Percentiles rank a stretch among this genome's conserved stretches.
Evolutionary conservation across 2,888 invertebrate species (phyloP).

Genomic region (Oegoconia quadripuncta): DNA sequence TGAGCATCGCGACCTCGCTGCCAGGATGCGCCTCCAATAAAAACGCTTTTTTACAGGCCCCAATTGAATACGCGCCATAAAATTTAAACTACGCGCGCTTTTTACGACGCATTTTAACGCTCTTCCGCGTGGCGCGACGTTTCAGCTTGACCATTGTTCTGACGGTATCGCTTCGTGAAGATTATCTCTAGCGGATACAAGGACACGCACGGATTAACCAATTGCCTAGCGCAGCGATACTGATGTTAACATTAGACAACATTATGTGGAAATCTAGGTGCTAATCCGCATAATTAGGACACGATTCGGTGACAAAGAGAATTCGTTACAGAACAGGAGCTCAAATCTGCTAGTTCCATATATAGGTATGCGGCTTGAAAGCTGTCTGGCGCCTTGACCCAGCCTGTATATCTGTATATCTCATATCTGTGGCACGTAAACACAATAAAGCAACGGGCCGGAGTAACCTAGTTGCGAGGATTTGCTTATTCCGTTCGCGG

Average conservation of each 20-base stretch:
- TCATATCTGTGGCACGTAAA: conserved; percentile 75
- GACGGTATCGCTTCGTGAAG: conserved; percentile 36
- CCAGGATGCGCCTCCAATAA: conserved; percentile 75
- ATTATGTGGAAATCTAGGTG: conserved; percentile 60
- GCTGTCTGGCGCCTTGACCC: conserved; percentile 74
- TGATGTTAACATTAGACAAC: conserved; percentile 46
- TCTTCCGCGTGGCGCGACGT: conserved; percentile 60
- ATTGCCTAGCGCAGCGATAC: conserved; percentile 47
- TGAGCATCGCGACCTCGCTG: conserved; percentile 64
- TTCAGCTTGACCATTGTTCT: conserved; percentile 54
- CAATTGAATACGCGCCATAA: conserved; percentile 73
- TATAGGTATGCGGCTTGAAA: conserved; percentile 64
- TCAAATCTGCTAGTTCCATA: conserved; percentile 52
- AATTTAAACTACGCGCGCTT: conserved; percentile 71
- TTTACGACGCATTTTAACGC: conserved; percentile 69
- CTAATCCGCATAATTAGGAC: conserved; percentile 45
- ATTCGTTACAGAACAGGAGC: conserved; percentile 55
- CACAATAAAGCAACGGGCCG: conserved; percentile 65
- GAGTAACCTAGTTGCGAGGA: conserved; percentile 65
- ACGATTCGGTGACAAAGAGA: conserved; percentile 50
- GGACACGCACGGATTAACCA: conserved; percentile 61
- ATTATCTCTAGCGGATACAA: conserved; percentile 45
- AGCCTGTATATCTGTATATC: conserved; percentile 59
- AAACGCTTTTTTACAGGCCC: conserved; percentile 72
- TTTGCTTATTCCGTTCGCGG: conserved; percentile 62